Evolutionary conservation across 92 coral and sea anemone species (phyloP).

Genomic region (Zoanthus solanderi): DNA sequence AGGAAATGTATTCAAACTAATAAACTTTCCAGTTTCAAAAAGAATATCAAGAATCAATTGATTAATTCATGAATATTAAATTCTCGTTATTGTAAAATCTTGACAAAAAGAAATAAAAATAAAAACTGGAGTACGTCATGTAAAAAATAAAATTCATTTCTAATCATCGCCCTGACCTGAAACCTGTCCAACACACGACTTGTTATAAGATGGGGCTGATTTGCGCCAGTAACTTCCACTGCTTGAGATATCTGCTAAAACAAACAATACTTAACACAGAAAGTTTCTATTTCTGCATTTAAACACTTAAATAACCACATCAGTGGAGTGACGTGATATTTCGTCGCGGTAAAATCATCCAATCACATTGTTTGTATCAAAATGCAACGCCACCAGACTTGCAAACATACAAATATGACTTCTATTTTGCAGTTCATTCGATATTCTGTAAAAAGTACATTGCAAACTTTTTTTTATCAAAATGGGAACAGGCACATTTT

Average conservation of each 20-base stretch:
- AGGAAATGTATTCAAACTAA: too few relatives aligned
- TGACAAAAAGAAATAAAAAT: background rate
- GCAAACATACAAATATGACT: too few relatives aligned
- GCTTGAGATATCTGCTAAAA: background rate
- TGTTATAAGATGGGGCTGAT: slow-evolving; percentile 9
- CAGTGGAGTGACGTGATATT: background rate
- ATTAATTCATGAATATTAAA: background rate
- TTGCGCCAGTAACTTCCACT: background rate
- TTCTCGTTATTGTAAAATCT: background rate
- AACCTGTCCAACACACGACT: slow-evolving; percentile 77
- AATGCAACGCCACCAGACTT: too few relatives aligned
- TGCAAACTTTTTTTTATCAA: too few relatives aligned
- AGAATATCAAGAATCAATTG: too few relatives aligned
- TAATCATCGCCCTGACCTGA: slow-evolving; percentile 58
- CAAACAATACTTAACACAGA: background rate
- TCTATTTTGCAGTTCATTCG: too few relatives aligned
- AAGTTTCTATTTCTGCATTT: background rate
- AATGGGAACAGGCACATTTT: too few relatives aligned
- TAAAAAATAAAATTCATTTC: background rate
- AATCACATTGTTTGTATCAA: too few relatives aligned
- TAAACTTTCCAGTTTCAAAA: too few relatives aligned
- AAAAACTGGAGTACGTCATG: background rate
- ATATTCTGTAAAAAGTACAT: too few relatives aligned
- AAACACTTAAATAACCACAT: background rate
- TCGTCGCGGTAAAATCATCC: too few relatives aligned